Evolutionary conservation across 2,888 invertebrate genomes (phyloP), one percentile per base, ranked within the genome.

Genomic region (Timandra comae): DNA sequence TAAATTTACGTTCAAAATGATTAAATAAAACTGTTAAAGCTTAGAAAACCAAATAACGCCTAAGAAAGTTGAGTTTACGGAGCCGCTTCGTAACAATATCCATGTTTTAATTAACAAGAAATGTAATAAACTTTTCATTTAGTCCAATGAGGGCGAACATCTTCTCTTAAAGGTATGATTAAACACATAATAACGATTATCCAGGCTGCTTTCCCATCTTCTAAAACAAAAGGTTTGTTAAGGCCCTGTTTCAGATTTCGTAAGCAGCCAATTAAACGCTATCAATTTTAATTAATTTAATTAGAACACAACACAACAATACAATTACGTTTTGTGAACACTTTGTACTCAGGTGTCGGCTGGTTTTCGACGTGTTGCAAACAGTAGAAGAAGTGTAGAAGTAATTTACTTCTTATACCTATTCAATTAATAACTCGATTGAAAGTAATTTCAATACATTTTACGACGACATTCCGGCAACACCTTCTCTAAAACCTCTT

Each of bases 151-250:
- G n/a, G 22, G n/a, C 22, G 5, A 8, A 22, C 7, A 24, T 24
- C 10, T 24, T 24, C 24, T 24, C 22, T 8, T 7, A 22, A 22
- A 24, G 24, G 9, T 24, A 10, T 24, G 24, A 24, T 24, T 24
- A 24, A 9, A 24, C 10, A 3, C 10, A 9, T 6, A 24, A 9
- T 9, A 9, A 24, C 10, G 8, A 10, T 24, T 9, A 24, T 8
- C 24, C 24, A 2, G 22, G 2, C n/a, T 7, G n/a, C 7, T 8
- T 24, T 9, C 24, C 24, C 10, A 6, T 7, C 22, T 22, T 22
- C 10, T n/a, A n/a, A n/a, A n/a, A 24, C 1, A 2, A 24, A 9
- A 22, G 3, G 22, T 7, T 7, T 3, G 22, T 9, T n/a, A 24
- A 10, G 24, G 6, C 24, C 9, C 10, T 24, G 24, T 10, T 10